These are phyloP conservation scores for Nothura maculosa DNA, from an alignment of 2,797 vertebrate species.

Conservation along the genomic window DNA sequence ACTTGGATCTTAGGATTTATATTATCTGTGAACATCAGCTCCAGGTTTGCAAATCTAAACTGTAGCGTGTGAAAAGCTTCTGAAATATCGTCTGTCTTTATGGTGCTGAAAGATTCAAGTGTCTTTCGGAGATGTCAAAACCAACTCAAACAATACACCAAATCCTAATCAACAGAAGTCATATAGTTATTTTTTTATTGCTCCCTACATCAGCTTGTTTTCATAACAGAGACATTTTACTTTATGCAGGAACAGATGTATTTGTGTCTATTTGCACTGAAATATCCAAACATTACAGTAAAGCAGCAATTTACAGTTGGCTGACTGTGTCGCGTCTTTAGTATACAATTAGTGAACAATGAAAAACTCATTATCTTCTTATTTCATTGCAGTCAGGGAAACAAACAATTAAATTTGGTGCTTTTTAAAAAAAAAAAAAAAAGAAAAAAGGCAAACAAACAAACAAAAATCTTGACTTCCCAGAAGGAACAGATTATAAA, in stretches of 20 bases:
- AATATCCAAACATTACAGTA: constrained; percentile 77
- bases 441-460: constrained; percentile 50
- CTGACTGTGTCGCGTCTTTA: constrained; percentile 76
- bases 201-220: constrained; percentile 77
- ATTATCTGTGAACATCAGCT: constrained; percentile 53
- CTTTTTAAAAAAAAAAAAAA: constrained; percentile 27
- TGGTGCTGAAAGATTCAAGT: neutral
- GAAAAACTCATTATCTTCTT: constrained; percentile 79
- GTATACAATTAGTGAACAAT: constrained; percentile 81
- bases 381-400: constrained; percentile 75
- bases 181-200: constrained; percentile 73
- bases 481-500: constrained; percentile 36
- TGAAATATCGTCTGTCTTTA: constrained; percentile 31
- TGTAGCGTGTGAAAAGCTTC: neutral
- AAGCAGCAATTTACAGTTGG: constrained; percentile 80
- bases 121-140: constrained; percentile 36
- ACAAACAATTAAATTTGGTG: constrained; percentile 74
- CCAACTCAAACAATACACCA: constrained; percentile 30
- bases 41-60: constrained; percentile 53
- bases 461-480: constrained; percentile 51
- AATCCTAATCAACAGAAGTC: constrained; percentile 68
- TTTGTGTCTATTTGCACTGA: constrained; percentile 79
- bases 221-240: constrained; percentile 75
- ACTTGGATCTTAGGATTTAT: constrained; percentile 48
- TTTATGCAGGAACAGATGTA: constrained; percentile 82